Evolutionary conservation across 1,140 invertebrate species (phyloP), one percentile per base, ranked within the genome.

Genomic region (Apocrypta bakeri): DNA sequence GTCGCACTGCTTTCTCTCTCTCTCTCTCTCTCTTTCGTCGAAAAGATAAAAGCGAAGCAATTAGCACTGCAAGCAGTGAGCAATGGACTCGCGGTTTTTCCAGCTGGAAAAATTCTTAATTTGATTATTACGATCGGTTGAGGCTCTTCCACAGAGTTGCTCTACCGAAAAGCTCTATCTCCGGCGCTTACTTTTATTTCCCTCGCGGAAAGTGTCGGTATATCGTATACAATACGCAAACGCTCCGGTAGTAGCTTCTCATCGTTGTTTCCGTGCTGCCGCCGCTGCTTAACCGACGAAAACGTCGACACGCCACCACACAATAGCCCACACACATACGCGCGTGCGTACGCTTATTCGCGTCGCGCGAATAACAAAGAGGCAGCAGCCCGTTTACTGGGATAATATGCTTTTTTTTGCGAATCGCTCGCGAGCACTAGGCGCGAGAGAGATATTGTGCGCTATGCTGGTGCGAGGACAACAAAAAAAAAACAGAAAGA

Each of bases 51-150:
- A 33, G 24, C 61, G 56, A 61, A 64, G 40, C 69, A 80, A 80
- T 80, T 74, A 73, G 40, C 63, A 74, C 21, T 17, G 40, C 8
- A 48, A 17, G 17, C 14, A 6, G 12, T 33, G 56, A 7, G 24
- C 79, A 33, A 64, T 64, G 79, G 7, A 63, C 56, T 42, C 21
- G 14, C 9, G 33, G 33, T 31, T 72, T 72, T 82, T 27, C 61
- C 68, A 68, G 42, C 21, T 72, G 74, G 69, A 72, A 72, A 78
- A 40, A 40, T 72, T 64, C 81, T 72, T 82, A 77, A 78, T 72
- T 82, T 68, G 81, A 82, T 82, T 68, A 82, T 78, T 72, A 78
- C 81, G 66, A 77, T 40, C 64, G 48, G 68, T 33, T 76, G 79
- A 48, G n/a, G 42, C 31, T 17, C 40, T 56, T 79, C 40, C 27